Conservation (phyloP, 2,113 vertebrate genomes). For the Larimichthys crocea region DNA sequence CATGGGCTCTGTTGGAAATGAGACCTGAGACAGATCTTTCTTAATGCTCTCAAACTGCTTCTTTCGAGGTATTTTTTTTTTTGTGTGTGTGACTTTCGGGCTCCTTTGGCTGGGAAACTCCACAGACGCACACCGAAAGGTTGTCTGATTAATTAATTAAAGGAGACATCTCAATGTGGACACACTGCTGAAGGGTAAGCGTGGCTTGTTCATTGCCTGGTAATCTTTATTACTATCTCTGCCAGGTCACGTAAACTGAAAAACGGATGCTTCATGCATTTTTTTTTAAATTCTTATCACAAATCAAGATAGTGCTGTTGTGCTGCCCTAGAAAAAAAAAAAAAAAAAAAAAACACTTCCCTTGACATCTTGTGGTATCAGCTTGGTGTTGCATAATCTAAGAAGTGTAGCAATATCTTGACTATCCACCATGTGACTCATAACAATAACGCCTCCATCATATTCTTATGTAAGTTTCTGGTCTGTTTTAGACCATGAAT, state of each 20-base stretch:
- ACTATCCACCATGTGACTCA: conserved; percentile 69
- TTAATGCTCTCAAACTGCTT: not conserved
- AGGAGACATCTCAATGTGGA: conserved; percentile 12
- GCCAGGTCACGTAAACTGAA: not conserved
- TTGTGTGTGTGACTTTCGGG: not conserved
- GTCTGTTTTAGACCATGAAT: conserved; percentile 35
- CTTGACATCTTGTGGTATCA: conserved; percentile 48
- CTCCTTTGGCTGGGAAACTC: not conserved
- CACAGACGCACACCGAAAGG: not conserved
- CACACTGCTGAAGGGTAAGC: conserved; percentile 60
- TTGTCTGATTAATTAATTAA: conserved; percentile 13
- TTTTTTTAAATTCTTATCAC: not conserved
- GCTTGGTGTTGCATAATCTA: conserved; percentile 71
- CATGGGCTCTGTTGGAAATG: not conserved
- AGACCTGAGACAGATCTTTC: not conserved
- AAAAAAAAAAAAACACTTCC: not conserved
- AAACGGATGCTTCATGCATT: not conserved
- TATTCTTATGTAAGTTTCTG: conserved; percentile 76
- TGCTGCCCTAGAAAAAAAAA: not conserved
- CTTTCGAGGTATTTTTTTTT: not conserved
- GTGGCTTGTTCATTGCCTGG: not conserved
- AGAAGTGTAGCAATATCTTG: conserved; percentile 66
- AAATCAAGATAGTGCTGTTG: not conserved
- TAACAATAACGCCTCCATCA: conserved; percentile 75
- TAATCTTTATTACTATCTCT: not conserved